Conservation (phyloP, 2,888 invertebrate species). For the Caenorhabditis macrosperma region DNA sequence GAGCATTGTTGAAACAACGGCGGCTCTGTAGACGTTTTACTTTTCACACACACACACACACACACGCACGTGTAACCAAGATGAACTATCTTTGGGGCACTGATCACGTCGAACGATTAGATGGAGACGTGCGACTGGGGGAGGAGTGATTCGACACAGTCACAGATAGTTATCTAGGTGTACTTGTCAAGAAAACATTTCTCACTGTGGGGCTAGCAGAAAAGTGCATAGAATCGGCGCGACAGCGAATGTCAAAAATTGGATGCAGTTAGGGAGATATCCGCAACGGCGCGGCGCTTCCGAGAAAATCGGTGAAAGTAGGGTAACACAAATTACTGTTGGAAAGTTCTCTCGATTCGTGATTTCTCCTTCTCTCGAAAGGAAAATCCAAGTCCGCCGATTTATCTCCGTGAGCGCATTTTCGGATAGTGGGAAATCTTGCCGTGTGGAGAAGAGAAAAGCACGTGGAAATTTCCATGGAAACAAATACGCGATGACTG, state of each 20-base stretch:
- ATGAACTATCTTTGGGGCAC: slow-evolving; percentile 34
- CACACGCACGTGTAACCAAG: slow-evolving; percentile 33
- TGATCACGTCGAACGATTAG: slow-evolving; percentile 53
- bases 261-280: slow-evolving; percentile 22
- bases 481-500: no score
- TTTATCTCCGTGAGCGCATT: no score
- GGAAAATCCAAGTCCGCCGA: slow-evolving; percentile 24
- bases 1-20: no score
- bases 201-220: slow-evolving; percentile 16
- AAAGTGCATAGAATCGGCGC: slow-evolving; percentile 40
- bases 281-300: slow-evolving; percentile 15
- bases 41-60: no score
- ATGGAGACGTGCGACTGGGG: slow-evolving; percentile 34
- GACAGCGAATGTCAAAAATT: slow-evolving; percentile 30
- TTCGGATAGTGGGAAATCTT: no score
- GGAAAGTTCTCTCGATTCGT: slow-evolving; percentile 25
- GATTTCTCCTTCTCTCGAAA: slow-evolving; percentile 14
- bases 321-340: slow-evolving; percentile 38
- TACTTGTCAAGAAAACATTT: slow-evolving; percentile 53
- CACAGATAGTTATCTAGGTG: slow-evolving; percentile 45
- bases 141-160: slow-evolving; percentile 29
- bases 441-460: no score
- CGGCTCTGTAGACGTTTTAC: no score
- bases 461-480: no score
- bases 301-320: slow-evolving; percentile 48